Conservation (phyloP, 1,140 invertebrate genomes). For the Drosophila burlai region DNA sequence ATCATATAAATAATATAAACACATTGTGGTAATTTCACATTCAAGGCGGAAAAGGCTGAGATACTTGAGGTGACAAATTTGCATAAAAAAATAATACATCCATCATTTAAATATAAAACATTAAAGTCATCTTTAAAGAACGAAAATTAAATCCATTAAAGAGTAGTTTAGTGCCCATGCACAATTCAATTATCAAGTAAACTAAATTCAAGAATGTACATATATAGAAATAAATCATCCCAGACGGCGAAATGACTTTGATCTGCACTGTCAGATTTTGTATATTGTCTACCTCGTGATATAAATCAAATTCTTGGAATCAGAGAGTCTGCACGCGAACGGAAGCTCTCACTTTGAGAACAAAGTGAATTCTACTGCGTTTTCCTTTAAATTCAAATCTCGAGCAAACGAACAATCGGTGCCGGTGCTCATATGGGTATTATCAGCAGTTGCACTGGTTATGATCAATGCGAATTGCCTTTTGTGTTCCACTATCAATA, state of each 20-base stretch:
- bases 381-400: slow-evolving; percentile 9
- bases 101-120: background rate
- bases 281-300: slow-evolving; percentile 8
- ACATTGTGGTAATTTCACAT: background rate
- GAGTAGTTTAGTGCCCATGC: slow-evolving; percentile 6
- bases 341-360: slow-evolving; percentile 51
- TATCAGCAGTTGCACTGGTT: slow-evolving; percentile 31
- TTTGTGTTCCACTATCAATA: slow-evolving; percentile 66
- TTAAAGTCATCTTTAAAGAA: background rate
- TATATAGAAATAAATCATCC: slow-evolving; percentile 7
- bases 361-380: slow-evolving; percentile 38
- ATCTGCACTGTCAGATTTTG: slow-evolving; percentile 17
- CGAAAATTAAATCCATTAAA: background rate
- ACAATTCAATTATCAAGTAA: slow-evolving; percentile 6
- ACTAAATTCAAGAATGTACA: background rate
- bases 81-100: background rate
- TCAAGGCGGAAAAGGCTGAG: background rate
- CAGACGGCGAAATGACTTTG: slow-evolving; percentile 34
- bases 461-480: slow-evolving; percentile 58
- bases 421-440: slow-evolving; percentile 6
- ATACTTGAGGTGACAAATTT: background rate
- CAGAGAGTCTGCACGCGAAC: slow-evolving; percentile 50
- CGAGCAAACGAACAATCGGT: slow-evolving; percentile 4
- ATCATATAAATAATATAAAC: background rate
- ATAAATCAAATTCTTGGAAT: slow-evolving; percentile 40